Evolutionary conservation across 2,797 vertebrate species (phyloP).

Genomic region (Gymnoscopelus microlampas): DNA sequence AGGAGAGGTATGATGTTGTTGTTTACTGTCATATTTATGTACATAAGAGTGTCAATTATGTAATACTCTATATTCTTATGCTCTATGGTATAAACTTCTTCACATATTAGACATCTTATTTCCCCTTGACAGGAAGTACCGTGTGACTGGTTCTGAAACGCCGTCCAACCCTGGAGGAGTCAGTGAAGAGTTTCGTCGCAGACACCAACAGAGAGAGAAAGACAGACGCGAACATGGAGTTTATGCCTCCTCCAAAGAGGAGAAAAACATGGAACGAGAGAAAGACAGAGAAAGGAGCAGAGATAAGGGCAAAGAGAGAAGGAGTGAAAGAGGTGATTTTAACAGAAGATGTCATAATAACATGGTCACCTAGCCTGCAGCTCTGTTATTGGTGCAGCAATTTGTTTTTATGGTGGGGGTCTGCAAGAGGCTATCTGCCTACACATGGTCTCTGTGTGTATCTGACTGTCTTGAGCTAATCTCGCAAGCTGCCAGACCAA

Average conservation of each 20-base stretch:
- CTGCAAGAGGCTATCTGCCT: no score
- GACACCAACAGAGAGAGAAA: constrained; percentile 91
- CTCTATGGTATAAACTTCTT: neutral
- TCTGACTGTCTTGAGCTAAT: no score
- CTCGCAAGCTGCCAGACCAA: no score
- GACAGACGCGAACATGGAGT: constrained; percentile 94
- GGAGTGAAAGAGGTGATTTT: constrained; percentile 72
- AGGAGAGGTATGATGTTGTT: constrained; percentile 82
- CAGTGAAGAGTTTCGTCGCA: constrained; percentile 93
- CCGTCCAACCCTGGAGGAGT: constrained; percentile 96
- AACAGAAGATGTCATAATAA: neutral
- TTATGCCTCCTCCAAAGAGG: constrained; percentile 95
- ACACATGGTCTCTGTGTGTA: no score
- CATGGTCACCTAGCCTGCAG: no score
- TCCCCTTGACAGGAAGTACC: constrained; percentile 85
- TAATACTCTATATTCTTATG: neutral
- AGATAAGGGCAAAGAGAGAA: constrained; percentile 80
- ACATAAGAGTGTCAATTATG: no score
- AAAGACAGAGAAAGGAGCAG: constrained; percentile 78
- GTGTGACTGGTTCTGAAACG: constrained; percentile 91
- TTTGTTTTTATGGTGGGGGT: no score
- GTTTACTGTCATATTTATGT: neutral
- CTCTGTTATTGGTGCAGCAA: no score
- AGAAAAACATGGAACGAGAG: constrained; percentile 82
- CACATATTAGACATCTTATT: neutral